Conservation (phyloP, 1,140 invertebrate species). For the Megalopta genalis region DNA sequence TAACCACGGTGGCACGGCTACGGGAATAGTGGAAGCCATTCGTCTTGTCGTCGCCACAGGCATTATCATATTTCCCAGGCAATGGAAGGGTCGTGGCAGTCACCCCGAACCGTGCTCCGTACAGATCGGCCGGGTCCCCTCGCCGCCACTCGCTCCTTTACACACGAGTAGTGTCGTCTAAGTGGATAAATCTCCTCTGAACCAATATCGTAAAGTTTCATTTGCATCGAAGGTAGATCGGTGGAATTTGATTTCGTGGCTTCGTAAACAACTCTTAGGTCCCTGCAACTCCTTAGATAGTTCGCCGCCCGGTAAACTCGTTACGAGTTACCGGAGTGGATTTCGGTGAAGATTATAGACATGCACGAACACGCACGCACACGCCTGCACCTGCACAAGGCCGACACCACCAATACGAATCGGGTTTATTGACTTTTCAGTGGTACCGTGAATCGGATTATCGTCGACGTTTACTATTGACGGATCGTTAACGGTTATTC, state of each 20-base stretch:
- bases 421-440: conserved; percentile 23
- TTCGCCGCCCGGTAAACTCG: conserved; percentile 48
- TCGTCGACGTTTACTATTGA: not conserved
- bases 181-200: conserved; percentile 69
- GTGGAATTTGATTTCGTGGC: conserved; percentile 59
- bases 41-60: conserved; percentile 65
- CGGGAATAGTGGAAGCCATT: conserved; percentile 58
- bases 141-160: conserved; percentile 46
- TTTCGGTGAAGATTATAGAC: conserved; percentile 30
- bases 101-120: conserved; percentile 11
- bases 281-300: conserved; percentile 49
- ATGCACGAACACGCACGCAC: not conserved
- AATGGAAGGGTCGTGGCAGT: conserved; percentile 21
- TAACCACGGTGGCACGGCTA: conserved; percentile 51
- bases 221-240: conserved; percentile 66
- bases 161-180: conserved; percentile 58
- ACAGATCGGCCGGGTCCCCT: not conserved
- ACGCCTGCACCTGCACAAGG: not conserved
- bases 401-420: not conserved
- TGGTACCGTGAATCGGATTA: conserved; percentile 5
- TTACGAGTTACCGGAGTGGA: conserved; percentile 56
- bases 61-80: conserved; percentile 67
- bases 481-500: not conserved
- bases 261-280: conserved; percentile 61
- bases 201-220: conserved; percentile 71